These are phyloP conservation scores for Oostethus manadensis DNA, from an alignment of 2,113 vertebrate genomes.

Conservation along the genomic window DNA sequence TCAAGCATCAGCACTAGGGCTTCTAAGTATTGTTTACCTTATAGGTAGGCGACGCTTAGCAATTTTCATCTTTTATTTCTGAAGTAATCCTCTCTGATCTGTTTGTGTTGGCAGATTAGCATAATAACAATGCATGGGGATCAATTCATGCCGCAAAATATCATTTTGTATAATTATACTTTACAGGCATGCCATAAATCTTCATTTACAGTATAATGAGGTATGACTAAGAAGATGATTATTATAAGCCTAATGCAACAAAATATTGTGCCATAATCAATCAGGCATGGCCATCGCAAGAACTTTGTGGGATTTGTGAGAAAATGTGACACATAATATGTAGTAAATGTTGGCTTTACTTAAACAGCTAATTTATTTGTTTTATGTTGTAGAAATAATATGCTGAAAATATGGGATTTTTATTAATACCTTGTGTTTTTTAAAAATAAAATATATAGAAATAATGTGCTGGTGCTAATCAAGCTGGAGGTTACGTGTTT, in stretches of 20 bases:
- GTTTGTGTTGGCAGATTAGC: background rate
- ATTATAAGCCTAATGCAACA: background rate
- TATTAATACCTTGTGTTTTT: too few species aligned
- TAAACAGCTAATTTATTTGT: too few species aligned
- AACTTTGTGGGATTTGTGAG: too few species aligned
- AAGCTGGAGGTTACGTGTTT: too few species aligned
- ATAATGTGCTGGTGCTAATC: too few species aligned
- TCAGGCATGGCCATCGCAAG: background rate
- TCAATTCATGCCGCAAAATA: background rate
- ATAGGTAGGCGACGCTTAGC: background rate
- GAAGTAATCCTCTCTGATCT: background rate
- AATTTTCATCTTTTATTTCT: background rate
- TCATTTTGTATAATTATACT: background rate
- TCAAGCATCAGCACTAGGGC: background rate
- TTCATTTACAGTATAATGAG: too few species aligned
- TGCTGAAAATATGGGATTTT: too few species aligned
- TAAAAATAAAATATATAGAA: too few species aligned
- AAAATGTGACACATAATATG: too few species aligned
- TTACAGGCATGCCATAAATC: background rate
- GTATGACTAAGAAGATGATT: background rate
- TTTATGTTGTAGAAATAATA: too few species aligned
- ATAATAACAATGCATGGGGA: background rate
- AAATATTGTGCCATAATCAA: background rate
- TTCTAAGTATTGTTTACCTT: background rate
- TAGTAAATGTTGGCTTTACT: too few species aligned